Percentiles rank a stretch among this genome's conserved stretches.
Conservation (phyloP, 2,888 invertebrate species). For the Corythucha ciliata region DNA sequence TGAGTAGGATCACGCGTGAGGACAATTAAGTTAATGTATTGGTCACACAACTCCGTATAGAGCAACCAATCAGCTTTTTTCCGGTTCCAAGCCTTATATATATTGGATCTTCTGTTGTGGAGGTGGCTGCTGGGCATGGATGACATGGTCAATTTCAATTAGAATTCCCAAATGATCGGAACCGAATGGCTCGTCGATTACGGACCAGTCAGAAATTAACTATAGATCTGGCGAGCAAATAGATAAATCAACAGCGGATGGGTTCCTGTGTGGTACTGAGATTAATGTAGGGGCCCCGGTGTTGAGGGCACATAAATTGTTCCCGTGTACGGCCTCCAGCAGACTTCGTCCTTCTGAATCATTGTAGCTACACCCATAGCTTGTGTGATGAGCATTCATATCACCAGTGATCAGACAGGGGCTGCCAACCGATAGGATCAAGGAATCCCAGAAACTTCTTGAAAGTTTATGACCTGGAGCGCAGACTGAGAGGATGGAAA, state of each 20-base stretch:
- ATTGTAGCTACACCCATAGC: background rate
- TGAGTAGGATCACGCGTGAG: no score
- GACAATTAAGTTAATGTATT: no score
- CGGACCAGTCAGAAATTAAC: background rate
- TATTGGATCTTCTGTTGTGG: background rate
- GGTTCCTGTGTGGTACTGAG: background rate
- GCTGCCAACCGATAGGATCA: background rate
- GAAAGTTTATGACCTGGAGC: no score
- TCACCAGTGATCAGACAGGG: background rate
- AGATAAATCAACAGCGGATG: background rate
- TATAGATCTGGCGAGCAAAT: background rate
- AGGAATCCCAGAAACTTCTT: no score
- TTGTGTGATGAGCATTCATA: background rate
- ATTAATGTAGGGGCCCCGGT: background rate
- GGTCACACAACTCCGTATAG: background rate
- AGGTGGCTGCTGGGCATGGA: background rate
- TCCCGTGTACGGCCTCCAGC: background rate
- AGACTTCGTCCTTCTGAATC: background rate
- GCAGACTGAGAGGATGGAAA: no score
- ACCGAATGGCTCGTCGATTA: background rate
- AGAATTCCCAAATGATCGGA: background rate
- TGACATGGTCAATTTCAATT: no score
- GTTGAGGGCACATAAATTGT: background rate
- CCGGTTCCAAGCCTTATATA: no score
- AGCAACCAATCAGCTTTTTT: background rate